Evolutionary conservation across 2,888 invertebrate species (phyloP).

Genomic region (Hemithea aestivaria): DNA sequence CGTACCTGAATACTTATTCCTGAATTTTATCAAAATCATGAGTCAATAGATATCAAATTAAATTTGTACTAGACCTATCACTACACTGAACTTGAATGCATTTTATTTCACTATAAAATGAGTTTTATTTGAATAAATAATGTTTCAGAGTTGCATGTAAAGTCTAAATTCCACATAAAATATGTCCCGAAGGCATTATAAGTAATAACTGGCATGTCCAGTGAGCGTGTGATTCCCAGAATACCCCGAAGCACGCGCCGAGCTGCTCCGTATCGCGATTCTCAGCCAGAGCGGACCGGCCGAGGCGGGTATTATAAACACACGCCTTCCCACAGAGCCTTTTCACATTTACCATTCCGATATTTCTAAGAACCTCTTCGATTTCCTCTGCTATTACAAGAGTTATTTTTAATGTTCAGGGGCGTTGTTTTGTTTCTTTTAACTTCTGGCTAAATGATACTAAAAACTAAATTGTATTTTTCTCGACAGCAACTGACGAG

Average conservation of each 20-base stretch:
- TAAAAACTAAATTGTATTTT: slow-evolving; percentile 35
- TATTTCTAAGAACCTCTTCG: slow-evolving; percentile 58
- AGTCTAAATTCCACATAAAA: slow-evolving; percentile 1
- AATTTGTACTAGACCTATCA: no score
- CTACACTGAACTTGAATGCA: no score
- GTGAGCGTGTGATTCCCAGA: slow-evolving; percentile 58
- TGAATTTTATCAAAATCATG: no score
- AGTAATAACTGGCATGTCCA: slow-evolving; percentile 46
- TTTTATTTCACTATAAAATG: no score
- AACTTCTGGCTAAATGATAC: slow-evolving; percentile 32
- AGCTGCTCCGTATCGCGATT: slow-evolving; percentile 39
- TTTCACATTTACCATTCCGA: slow-evolving; percentile 63
- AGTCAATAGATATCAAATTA: no score
- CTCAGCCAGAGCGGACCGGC: slow-evolving; percentile 25
- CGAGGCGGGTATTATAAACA: slow-evolving; percentile 31
- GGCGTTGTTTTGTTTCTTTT: slow-evolving; percentile 31
- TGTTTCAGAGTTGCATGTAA: no score
- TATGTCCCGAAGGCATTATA: slow-evolving; percentile 9
- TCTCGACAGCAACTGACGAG: slow-evolving; percentile 31
- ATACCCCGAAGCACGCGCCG: slow-evolving; percentile 62
- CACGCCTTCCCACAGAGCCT: slow-evolving; percentile 36
- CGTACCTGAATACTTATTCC: no score
- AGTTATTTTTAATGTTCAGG: slow-evolving; percentile 39
- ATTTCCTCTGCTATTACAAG: slow-evolving; percentile 40
- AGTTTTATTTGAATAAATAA: no score